phyloP scores from a whole-genome alignment of 2,797 vertebrate species.

The Chiroxiphia lanceolata region DNA sequence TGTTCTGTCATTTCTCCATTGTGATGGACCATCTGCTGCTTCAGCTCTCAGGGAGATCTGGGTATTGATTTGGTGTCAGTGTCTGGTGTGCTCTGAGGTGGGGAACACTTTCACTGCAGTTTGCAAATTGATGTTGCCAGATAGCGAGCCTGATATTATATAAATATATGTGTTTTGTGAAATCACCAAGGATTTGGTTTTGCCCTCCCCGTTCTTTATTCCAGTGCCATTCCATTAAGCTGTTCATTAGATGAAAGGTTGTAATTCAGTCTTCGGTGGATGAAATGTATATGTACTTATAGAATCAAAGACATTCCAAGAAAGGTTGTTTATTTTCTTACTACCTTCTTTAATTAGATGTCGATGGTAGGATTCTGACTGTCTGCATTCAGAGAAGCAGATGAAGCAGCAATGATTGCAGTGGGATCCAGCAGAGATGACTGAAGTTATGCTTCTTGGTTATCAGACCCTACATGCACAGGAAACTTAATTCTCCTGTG shows the following conservation, averaged over 20 bases:
- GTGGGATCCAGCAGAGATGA: constrained; percentile 32
- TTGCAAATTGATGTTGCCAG: constrained; percentile 36
- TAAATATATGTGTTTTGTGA: constrained; percentile 52
- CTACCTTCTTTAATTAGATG: constrained; percentile 74
- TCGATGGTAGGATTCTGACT: constrained; percentile 65
- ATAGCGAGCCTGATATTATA: not conserved
- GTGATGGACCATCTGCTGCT: constrained; percentile 47
- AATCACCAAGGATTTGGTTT: constrained; percentile 62
- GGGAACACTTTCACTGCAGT: constrained; percentile 18
- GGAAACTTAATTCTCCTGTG: not conserved
- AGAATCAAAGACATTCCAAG: constrained; percentile 75
- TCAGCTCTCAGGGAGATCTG: constrained; percentile 23
- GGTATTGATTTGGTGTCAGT: not conserved
- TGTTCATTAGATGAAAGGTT: constrained; percentile 68
- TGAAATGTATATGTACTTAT: constrained; percentile 66
- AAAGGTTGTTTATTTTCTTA: constrained; percentile 71
- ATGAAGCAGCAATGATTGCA: constrained; percentile 49
- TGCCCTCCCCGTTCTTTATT: constrained; percentile 39
- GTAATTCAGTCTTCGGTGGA: constrained; percentile 71
- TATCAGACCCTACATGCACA: not conserved
- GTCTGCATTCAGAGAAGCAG: constrained; percentile 60
- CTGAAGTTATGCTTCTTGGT: not conserved
- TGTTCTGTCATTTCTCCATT: constrained; percentile 41
- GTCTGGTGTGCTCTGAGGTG: not conserved
- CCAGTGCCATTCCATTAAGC: constrained; percentile 62